A percentile compares a stretch with the other conserved stretches of the same genome.
Evolutionary conservation across 2,113 vertebrate species (phyloP).

Genomic region (Podarcis cretensis): DNA sequence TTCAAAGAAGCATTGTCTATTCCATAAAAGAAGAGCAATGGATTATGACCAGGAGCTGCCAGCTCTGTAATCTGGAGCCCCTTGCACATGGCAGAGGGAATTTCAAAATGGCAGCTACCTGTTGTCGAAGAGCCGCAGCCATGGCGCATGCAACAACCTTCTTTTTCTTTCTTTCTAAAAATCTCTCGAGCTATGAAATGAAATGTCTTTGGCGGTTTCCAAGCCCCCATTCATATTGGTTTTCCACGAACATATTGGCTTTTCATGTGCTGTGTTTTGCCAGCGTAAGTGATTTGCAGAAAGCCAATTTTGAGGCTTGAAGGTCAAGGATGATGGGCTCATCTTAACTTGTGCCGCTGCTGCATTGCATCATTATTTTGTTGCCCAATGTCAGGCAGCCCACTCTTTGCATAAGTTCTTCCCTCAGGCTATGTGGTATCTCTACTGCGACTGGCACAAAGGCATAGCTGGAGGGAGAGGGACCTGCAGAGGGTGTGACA

Average conservation of each 20-base stretch:
- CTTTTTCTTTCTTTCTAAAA: conserved; percentile 25
- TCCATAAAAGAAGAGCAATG: background rate
- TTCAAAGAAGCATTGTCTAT: background rate
- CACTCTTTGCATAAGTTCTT: background rate
- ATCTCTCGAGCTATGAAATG: conserved; percentile 26
- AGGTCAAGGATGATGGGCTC: conserved; percentile 13
- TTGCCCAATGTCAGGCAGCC: background rate
- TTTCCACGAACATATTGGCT: conserved; percentile 10
- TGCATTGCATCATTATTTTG: background rate
- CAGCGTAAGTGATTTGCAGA: conserved; percentile 12
- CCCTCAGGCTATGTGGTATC: background rate
- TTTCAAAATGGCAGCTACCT: background rate
- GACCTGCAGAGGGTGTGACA: background rate
- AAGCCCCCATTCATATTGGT: background rate
- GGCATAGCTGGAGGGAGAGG: background rate
- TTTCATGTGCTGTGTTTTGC: conserved; percentile 42
- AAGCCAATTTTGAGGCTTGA: conserved; percentile 25
- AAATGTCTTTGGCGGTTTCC: background rate
- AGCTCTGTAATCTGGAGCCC: background rate
- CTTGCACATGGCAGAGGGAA: background rate
- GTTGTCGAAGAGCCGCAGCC: background rate
- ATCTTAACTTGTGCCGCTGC: background rate
- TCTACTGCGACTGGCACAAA: background rate
- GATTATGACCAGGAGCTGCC: background rate
- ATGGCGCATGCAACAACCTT: conserved; percentile 16